Evolutionary conservation across 2,113 vertebrate genomes (phyloP), one percentile per base, ranked within the genome.

Genomic region (Symphodus melops): DNA sequence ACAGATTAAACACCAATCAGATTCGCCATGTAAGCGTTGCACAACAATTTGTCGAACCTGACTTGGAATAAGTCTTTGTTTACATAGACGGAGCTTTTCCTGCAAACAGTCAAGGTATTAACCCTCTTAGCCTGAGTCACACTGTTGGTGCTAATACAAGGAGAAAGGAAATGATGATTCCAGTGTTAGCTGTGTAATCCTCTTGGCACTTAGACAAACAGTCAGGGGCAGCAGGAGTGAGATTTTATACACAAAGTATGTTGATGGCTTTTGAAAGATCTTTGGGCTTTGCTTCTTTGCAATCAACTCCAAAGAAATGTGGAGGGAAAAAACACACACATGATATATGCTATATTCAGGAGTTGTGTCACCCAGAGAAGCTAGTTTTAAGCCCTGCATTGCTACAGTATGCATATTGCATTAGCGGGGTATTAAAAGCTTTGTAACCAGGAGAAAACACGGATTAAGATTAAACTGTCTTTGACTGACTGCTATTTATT

Each of bases 391-490:
- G 74, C 63, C 33, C 19, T 61, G 53, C 53, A 69, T 57, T 58
- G 49, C 83, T 33, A 70, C 52, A 81, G 19, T 71, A 56, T 75
- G 66, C 67, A 54, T 65, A 42, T 59, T 65, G 53, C 68, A 71
- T 76, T 78, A 61, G n/a, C 28, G 12, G 36, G 60, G 77, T 75
- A 82, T 87, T 82, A 88, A 73, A 23, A 72, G 83, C 81, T 86
- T 86, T 85, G 68, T 37, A 74, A 77, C 61, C 49, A 63, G 39
- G 64, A 65, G 57, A 75, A 79, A 82, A 77, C 68, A 70, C 2
- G 58, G 68, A 71, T 83, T 81, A 68, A 65, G 57, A 81, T 77
- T 55, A 68, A 21, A 75, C 60, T 42, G 76, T 69, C 42, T 66
- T 46, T 19, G 33, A 59, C 52, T 65, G 62, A 66, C 73, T 68